Evolutionary conservation across 2,888 invertebrate species (phyloP).

Genomic region (Amphimallon solstitiale): DNA sequence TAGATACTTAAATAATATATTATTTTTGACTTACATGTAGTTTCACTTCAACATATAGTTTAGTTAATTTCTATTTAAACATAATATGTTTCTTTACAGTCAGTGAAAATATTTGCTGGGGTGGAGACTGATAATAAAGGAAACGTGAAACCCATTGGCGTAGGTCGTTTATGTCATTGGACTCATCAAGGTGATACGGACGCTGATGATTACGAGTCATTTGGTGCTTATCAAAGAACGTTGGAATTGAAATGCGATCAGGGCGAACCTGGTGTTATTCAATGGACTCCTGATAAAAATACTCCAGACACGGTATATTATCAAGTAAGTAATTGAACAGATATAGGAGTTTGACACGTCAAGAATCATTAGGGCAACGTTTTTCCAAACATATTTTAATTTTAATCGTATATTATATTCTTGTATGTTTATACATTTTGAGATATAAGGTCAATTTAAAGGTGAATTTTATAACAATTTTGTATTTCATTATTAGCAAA

Average conservation of each 20-base stretch:
- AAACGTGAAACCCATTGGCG: constrained; percentile 77
- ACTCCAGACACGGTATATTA: constrained; percentile 94
- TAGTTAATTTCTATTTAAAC: neutral
- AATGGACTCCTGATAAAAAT: constrained; percentile 86
- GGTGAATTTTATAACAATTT: no score
- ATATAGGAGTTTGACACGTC: no score
- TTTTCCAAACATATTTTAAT: no score
- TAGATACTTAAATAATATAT: no score
- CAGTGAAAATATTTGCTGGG: constrained; percentile 84
- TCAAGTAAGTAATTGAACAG: constrained; percentile 70
- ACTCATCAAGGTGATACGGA: constrained; percentile 78
- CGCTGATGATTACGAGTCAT: constrained; percentile 85
- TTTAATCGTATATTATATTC: no score
- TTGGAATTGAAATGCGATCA: constrained; percentile 84
- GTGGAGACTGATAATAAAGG: constrained; percentile 76
- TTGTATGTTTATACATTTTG: no score
- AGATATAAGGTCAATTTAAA: no score
- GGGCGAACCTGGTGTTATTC: constrained; percentile 85
- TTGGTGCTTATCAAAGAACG: constrained; percentile 89
- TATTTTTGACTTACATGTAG: no score
- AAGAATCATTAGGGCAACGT: no score
- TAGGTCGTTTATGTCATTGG: constrained; percentile 90
- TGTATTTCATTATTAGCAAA: no score
- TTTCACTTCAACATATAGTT: no score
- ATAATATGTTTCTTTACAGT: constrained; percentile 63